phyloP scores from a whole-genome alignment of 2,113 vertebrate species.

The Antennarius striatus region DNA sequence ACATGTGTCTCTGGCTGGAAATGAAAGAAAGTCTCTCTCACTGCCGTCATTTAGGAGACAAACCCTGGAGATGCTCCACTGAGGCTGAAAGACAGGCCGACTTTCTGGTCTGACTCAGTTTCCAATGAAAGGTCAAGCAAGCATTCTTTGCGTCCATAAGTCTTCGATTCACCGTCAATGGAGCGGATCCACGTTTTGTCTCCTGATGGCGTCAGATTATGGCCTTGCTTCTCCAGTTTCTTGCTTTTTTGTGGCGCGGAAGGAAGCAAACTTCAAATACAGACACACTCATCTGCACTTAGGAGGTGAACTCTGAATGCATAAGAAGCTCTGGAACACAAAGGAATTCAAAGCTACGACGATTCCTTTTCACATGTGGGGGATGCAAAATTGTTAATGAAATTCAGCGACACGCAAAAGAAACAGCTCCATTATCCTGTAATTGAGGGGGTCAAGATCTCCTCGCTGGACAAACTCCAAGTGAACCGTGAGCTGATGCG shows the following conservation, averaged over 20 bases:
- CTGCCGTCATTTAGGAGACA: no score
- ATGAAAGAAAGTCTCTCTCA: no score
- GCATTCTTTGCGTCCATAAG: constrained; percentile 52
- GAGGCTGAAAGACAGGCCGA: neutral
- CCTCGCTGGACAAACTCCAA: constrained; percentile 72
- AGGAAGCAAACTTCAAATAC: no score
- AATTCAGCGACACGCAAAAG: constrained; percentile 78
- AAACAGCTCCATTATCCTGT: constrained; percentile 70
- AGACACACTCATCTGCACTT: no score
- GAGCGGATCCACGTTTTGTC: constrained; percentile 60
- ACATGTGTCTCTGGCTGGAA: no score
- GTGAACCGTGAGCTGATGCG: constrained; percentile 53
- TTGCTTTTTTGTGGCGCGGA: no score
- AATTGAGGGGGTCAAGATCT: constrained; percentile 77
- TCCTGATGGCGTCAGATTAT: constrained; percentile 16
- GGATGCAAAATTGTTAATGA: constrained; percentile 64
- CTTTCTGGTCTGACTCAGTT: constrained; percentile 30
- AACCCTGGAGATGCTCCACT: no score
- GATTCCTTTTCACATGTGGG: constrained; percentile 49
- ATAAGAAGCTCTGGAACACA: no score
- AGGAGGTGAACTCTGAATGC: no score
- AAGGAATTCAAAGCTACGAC: no score
- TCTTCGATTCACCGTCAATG: constrained; percentile 57
- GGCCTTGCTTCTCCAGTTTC: no score
- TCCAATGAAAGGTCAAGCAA: constrained; percentile 64